Evolutionary conservation across 2,888 invertebrate species (phyloP).

Genomic region (Agrotis segetum): DNA sequence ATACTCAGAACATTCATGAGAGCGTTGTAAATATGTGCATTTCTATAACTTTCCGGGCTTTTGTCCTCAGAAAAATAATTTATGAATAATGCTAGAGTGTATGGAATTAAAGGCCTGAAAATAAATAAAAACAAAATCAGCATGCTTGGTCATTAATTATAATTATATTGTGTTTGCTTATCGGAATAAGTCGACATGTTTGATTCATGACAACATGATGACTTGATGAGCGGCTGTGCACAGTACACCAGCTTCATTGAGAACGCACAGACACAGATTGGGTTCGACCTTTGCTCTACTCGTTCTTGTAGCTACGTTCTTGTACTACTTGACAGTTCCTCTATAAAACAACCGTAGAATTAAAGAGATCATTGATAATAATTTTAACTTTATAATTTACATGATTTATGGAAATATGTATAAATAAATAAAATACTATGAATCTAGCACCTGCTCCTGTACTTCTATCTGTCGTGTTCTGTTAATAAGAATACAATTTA

Average conservation of each 20-base stretch:
- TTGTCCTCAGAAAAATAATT: constrained; percentile 91
- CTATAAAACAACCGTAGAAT: constrained; percentile 6
- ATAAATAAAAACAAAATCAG: constrained; percentile 38
- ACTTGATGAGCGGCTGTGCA: not conserved
- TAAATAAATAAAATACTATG: constrained; percentile 3
- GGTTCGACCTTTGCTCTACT: constrained; percentile 40
- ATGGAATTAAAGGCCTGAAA: constrained; percentile 92
- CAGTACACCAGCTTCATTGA: constrained; percentile 38
- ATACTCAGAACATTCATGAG: constrained; percentile 91
- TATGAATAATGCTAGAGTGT: constrained; percentile 92
- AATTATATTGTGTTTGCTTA: constrained; percentile 20
- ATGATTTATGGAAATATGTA: not conserved
- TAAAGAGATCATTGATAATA: not conserved
- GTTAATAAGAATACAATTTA: not conserved
- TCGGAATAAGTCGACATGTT: constrained; percentile 32
- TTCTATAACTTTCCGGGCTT: constrained; percentile 82
- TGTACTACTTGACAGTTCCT: constrained; percentile 8
- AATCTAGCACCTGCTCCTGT: not conserved
- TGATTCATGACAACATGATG: constrained; percentile 28
- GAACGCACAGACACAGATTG: constrained; percentile 19
- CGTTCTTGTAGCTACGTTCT: constrained; percentile 1
- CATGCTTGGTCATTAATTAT: constrained; percentile 8
- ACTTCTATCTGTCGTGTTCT: not conserved
- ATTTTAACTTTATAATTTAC: not conserved
- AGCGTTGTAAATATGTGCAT: constrained; percentile 93